phyloP scores from a whole-genome alignment of 2,888 invertebrate species.

The Mythimna impura region DNA sequence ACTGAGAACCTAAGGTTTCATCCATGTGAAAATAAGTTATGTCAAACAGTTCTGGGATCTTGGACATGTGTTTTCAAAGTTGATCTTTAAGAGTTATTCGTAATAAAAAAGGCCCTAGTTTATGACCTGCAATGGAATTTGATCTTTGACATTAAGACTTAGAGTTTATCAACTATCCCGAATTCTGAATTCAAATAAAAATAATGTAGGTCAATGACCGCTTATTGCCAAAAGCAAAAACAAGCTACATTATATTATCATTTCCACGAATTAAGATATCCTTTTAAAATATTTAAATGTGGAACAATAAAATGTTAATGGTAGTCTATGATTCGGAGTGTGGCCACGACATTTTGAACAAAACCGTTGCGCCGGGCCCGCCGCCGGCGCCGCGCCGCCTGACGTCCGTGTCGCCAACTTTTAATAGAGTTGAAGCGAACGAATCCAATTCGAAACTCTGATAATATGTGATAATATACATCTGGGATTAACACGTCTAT shows the following conservation, averaged over 20 bases:
- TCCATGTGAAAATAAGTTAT: too few species aligned
- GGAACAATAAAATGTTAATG: conserved; percentile 23
- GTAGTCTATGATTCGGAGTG: conserved; percentile 31
- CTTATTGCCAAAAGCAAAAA: not conserved
- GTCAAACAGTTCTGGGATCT: too few species aligned
- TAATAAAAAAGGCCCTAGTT: not conserved
- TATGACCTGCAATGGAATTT: not conserved
- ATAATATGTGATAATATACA: conserved; percentile 72
- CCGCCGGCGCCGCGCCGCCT: conserved; percentile 43
- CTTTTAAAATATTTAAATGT: conserved; percentile 11
- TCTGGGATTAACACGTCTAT: conserved; percentile 59
- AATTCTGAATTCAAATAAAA: not conserved
- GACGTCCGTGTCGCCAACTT: conserved; percentile 70
- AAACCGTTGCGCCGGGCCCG: conserved; percentile 57
- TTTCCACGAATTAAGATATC: not conserved
- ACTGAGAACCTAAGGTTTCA: too few species aligned
- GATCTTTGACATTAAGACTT: not conserved
- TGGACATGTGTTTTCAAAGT: not conserved
- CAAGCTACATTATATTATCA: too few species aligned
- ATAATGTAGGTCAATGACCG: not conserved
- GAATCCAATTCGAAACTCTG: conserved; percentile 72
- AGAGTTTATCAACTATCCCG: not conserved
- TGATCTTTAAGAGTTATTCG: not conserved
- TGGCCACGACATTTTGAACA: conserved; percentile 60
- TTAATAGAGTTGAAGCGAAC: conserved; percentile 77